Evolutionary conservation across 2,888 invertebrate genomes (phyloP), one percentile per base, ranked within the genome.

Genomic region (Epiblema foenella): DNA sequence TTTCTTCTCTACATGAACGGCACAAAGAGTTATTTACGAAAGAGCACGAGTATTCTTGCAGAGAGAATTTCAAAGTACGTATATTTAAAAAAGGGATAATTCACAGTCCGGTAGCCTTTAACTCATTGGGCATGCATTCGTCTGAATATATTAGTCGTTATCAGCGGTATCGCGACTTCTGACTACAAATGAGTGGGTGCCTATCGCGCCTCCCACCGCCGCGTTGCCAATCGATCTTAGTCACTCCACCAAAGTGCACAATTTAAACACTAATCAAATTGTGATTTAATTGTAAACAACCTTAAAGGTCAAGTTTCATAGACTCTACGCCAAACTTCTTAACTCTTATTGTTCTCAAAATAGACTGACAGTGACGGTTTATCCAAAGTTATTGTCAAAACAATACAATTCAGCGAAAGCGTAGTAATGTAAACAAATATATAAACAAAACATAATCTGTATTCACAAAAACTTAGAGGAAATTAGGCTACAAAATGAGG

Each of bases 101-200:
- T 74, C 52, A 81, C 72, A 88, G 79, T 77, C 77, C 81, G 84
- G 72, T 76, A 74, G 74, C 70, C 84, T 79, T 87, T 83, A 84
- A 68, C 84, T 85, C 88, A 88, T 89, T 84, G 84, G 80, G 86
- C 85, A 88, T 89, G 86, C 89, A 90, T 88, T 88, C 82, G 77
- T 85, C 82, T 85, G 91, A 91, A 92, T 91, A 90, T 86, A 91
- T 93, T 91, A 90, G 77, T 63, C 77, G 83, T 88, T 93, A 93
- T 92, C 93, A 85, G 76, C 81, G 75, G 78, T 90, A 91, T 90
- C 88, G 80, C 85, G 81, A 81, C 82, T 77, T 78, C 84, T 82
- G 82, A 78, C 88, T 83, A 79, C 77, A 76, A 84, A 81, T 77
- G 90, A 88, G 91, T 92, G 92, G 92, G 92, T 85, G 90, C 80